A percentile compares a stretch with the other conserved stretches of the same genome.
Conservation (phyloP, 2,888 invertebrate species). For the Aphodius sticticus region DNA sequence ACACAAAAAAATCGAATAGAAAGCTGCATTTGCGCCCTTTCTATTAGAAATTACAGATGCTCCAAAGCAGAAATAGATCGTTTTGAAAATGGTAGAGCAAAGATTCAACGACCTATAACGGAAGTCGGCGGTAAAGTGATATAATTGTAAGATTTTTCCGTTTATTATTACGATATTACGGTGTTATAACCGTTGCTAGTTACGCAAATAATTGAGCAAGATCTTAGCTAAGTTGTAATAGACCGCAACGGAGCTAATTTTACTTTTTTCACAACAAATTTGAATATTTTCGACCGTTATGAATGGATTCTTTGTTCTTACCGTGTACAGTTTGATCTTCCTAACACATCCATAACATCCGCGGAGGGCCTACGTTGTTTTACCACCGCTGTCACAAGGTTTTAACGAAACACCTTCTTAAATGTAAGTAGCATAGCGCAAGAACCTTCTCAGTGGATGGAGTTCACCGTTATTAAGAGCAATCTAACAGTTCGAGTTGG, state of each 20-base stretch:
- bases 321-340: background rate
- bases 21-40: background rate
- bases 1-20: background rate
- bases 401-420: background rate
- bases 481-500: background rate
- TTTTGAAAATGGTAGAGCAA: background rate
- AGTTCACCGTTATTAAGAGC: background rate
- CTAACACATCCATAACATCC: background rate
- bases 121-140: background rate
- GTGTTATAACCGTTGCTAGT: background rate
- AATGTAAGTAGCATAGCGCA: background rate
- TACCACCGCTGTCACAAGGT: background rate
- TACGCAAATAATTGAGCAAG: background rate
- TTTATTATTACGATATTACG: background rate
- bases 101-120: background rate
- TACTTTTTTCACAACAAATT: background rate
- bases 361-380: background rate
- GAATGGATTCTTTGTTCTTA: background rate
- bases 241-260: background rate
- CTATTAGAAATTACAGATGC: background rate
- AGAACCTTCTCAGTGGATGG: background rate
- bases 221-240: background rate
- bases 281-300: background rate
- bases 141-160: background rate
- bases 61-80: background rate